These are phyloP conservation scores for Semotilus atromaculatus DNA, from an alignment of 2,797 vertebrate genomes.

Conservation along the genomic window DNA sequence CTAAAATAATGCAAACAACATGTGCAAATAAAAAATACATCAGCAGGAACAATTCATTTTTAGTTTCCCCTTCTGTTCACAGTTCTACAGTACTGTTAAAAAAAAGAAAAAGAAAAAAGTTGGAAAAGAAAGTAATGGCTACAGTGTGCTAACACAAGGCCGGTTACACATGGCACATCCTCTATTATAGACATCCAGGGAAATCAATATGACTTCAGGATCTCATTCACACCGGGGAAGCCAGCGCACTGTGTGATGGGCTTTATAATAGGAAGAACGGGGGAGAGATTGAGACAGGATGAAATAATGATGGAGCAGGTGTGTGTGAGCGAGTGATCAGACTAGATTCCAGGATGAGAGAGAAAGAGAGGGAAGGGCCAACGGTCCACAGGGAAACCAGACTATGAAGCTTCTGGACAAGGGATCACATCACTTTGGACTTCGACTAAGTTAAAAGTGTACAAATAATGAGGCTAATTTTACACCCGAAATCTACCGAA, in stretches of 20 bases:
- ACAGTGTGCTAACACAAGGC: constrained; percentile 27
- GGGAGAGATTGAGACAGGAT: constrained; percentile 54
- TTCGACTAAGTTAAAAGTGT: constrained; percentile 35
- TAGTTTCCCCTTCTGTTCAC: neutral
- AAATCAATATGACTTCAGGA: constrained; percentile 63
- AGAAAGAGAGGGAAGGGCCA: neutral
- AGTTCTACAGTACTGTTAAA: neutral
- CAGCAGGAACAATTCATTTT: neutral
- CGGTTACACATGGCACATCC: constrained; percentile 51
- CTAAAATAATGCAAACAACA: neutral
- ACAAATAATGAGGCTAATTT: constrained; percentile 28
- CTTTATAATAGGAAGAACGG: constrained; percentile 59
- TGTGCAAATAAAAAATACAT: neutral
- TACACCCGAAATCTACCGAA: neutral
- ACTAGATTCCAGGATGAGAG: constrained; percentile 16
- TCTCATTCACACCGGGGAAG: constrained; percentile 57
- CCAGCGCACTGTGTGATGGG: constrained; percentile 50
- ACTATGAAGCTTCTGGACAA: constrained; percentile 29
- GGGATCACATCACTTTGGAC: constrained; percentile 36
- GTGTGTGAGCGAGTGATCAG: constrained; percentile 44
- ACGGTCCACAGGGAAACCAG: neutral
- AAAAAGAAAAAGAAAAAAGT: neutral
- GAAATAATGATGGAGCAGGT: constrained; percentile 54
- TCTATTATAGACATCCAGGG: constrained; percentile 58
- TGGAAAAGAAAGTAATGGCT: constrained; percentile 26